Base-by-base conservation (phyloP, 1,140 invertebrate species). In the Diploscapter pachys region DNA sequence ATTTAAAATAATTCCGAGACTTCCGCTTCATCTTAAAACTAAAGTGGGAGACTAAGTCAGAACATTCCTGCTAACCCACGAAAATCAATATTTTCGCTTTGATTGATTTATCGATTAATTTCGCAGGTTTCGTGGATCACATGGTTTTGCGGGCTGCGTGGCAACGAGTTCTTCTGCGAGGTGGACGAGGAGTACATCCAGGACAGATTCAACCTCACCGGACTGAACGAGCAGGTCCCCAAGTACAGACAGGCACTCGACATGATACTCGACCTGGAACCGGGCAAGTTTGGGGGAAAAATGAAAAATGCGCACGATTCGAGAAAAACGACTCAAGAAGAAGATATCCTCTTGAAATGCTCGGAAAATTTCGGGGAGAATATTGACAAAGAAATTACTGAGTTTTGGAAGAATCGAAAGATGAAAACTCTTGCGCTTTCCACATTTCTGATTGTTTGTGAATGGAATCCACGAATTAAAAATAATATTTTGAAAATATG, bases 111-210 rank as follows among this genome's bases (percentile, higher is more conserved):
- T 31, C 31, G 31, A 31, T 31, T 31, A 31, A 31, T 31, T 31
- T 31, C 31, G 31, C 31, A 31, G 31, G 31, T 31, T 31, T 31
- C 31, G 31, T 99, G 96, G 96, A 99, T 99, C 88, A 95, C 95
- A 78, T 99, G 96, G 96, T 99, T 99, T 88, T 99, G 96, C 89
- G 95, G 95, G 74, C 90, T 99, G 79, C 90, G 96, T 80, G 96
- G 96, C 84, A 99, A 99, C 90, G 96, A 99, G 88, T 99, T 97
- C 88, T 99, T 98, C 85, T 99, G 96, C 88, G 96, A 98, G 90
- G 95, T 99, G 71, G 97, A 99, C 87, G 96, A 99, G 87, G 97
- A 99, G 88, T 99, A 99, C 85, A 99, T 99, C 86, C 96, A 99
- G 88, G 97, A 99, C 87, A 98, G 99, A 89, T 99, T 99, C 87